Evolutionary conservation across 2,888 invertebrate genomes (phyloP).

Genomic region (Dysmachus trigonus): DNA sequence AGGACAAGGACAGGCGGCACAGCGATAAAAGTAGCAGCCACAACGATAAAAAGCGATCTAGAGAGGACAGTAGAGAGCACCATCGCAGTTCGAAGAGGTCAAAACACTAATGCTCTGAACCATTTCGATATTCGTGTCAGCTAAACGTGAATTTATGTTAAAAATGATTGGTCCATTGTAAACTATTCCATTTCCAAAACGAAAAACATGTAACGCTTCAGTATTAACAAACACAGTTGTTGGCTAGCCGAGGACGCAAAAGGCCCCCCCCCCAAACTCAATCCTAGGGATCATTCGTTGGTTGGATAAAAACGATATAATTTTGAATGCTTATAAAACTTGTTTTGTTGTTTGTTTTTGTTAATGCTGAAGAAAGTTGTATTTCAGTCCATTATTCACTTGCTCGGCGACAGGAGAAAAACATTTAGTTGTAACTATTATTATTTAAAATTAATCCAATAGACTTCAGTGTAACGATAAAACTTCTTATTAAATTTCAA

Average conservation of each 20-base stretch:
- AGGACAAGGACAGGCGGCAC: not conserved
- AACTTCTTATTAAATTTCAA: constrained; percentile 25
- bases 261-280: not conserved
- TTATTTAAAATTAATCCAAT: constrained; percentile 21
- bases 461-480: constrained; percentile 27
- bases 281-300: not conserved
- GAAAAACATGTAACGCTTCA: constrained; percentile 6
- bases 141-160: not conserved
- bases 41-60: constrained; percentile 74
- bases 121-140: not conserved
- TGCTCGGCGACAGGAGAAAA: not conserved
- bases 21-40: constrained; percentile 55
- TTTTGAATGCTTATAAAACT: not conserved
- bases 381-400: not conserved
- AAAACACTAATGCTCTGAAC: constrained; percentile 59
- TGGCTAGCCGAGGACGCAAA: not conserved
- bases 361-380: constrained; percentile 23
- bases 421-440: not conserved
- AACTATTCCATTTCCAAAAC: constrained; percentile 18
- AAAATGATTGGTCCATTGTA: not conserved
- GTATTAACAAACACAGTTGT: constrained; percentile 25
- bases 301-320: not conserved
- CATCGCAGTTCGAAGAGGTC: constrained; percentile 75
- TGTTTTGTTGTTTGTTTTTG: not conserved
- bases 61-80: constrained; percentile 76